Conservation (phyloP, 2,888 invertebrate species). For the Aplocera efformata region DNA sequence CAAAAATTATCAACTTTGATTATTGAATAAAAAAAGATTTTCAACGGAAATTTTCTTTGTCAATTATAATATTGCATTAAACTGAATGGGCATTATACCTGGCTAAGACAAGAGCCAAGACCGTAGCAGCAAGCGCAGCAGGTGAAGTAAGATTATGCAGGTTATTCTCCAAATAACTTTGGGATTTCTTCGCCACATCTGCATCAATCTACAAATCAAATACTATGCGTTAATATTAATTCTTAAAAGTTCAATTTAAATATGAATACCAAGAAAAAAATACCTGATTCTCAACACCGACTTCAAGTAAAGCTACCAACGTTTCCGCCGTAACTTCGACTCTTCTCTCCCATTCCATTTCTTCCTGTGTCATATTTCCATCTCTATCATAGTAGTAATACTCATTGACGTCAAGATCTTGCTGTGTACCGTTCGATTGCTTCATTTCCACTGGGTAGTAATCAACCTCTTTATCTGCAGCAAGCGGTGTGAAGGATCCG, state of each 20-base stretch:
- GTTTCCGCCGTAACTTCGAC: conserved; percentile 84
- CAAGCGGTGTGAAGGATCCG: conserved; percentile 81
- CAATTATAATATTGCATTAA: too few species aligned
- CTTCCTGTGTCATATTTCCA: conserved; percentile 72
- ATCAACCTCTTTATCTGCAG: conserved; percentile 80
- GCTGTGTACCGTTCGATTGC: conserved; percentile 53
- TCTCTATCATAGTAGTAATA: conserved; percentile 75
- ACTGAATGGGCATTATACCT: conserved; percentile 47
- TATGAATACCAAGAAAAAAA: too few species aligned
- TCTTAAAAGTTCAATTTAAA: too few species aligned
- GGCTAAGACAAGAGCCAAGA: conserved; percentile 79
- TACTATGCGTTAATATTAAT: neutral
- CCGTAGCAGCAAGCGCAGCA: conserved; percentile 80
- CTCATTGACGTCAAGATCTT: conserved; percentile 66
- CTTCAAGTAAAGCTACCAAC: conserved; percentile 80
- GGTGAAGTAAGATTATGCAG: conserved; percentile 78
- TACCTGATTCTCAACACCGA: conserved; percentile 81
- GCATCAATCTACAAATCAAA: conserved; percentile 57
- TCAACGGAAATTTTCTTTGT: too few species aligned
- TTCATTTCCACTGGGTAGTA: conserved; percentile 68
- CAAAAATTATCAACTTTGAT: too few species aligned
- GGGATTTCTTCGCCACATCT: conserved; percentile 75
- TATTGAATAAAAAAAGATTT: too few species aligned
- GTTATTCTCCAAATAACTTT: conserved; percentile 80
- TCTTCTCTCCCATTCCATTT: conserved; percentile 75